Evolutionary conservation across 1,140 invertebrate genomes (phyloP).

Genomic region (Euwallacea fornicatus): DNA sequence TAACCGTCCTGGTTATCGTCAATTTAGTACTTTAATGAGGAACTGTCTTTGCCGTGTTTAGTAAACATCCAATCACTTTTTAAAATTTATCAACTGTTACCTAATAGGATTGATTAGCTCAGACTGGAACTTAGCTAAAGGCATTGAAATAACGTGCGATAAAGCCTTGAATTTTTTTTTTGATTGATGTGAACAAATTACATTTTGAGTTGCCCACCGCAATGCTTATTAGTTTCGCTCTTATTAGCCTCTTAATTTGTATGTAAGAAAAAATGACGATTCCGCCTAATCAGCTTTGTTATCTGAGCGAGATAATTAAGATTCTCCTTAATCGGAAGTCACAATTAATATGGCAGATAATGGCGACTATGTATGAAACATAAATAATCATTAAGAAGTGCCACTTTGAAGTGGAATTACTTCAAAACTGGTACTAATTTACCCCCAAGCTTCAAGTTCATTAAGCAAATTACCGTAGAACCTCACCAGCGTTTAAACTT

Average conservation of each 20-base stretch:
- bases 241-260: not conserved
- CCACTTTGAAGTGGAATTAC: conserved; percentile 8
- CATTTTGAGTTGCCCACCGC: not conserved
- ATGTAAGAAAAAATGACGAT: not conserved
- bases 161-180: not conserved
- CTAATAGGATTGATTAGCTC: not conserved
- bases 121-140: not conserved
- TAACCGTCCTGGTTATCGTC: conserved; percentile 20
- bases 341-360: conserved; percentile 4
- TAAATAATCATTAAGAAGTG: conserved; percentile 28
- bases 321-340: conserved; percentile 8
- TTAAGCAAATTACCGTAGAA: not conserved
- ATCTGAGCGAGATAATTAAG: conserved; percentile 6
- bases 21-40: conserved; percentile 1
- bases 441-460: not conserved
- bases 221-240: not conserved
- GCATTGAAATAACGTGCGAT: not conserved
- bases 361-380: conserved; percentile 1
- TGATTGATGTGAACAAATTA: not conserved
- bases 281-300: conserved; percentile 10
- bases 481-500: not conserved
- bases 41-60: not conserved
- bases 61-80: not conserved
- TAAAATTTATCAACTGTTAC: not conserved
- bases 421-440: conserved; percentile 25